These are phyloP conservation scores for Calycopis cecrops DNA, from an alignment of 1,140 invertebrate species.

Conservation along the genomic window DNA sequence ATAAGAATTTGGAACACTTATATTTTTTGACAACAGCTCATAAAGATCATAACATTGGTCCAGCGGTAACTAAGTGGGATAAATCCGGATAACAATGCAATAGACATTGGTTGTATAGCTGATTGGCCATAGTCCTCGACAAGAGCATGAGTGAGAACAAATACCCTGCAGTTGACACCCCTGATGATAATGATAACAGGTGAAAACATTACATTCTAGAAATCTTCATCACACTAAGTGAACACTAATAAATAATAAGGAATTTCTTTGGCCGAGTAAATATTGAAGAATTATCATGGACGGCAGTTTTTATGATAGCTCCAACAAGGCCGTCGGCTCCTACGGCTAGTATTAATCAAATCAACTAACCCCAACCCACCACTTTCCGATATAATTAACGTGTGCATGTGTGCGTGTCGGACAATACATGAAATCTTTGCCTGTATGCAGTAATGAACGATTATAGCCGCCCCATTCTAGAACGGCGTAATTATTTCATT, in stretches of 20 bases:
- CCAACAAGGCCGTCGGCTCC: constrained; percentile 57
- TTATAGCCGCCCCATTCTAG: constrained; percentile 59
- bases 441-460: constrained; percentile 72
- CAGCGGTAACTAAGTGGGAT: no score
- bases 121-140: no score
- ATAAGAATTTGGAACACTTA: no score
- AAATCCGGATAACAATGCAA: no score
- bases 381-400: constrained; percentile 74
- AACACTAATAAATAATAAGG: no score
- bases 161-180: no score
- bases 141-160: no score
- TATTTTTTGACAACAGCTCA: not conserved
- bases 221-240: no score
- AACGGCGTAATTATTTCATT: constrained; percentile 34
- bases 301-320: constrained; percentile 52
- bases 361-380: constrained; percentile 69
- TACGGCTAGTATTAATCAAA: constrained; percentile 73
- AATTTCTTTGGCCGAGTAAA: constrained; percentile 31
- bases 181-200: no score
- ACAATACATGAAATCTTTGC: constrained; percentile 55
- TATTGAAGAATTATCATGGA: constrained; percentile 30
- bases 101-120: no score
- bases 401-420: constrained; percentile 60
- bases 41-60: not conserved
- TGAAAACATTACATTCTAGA: no score